Conservation (phyloP, 2,113 vertebrate species). For the Anhinga anhinga region DNA sequence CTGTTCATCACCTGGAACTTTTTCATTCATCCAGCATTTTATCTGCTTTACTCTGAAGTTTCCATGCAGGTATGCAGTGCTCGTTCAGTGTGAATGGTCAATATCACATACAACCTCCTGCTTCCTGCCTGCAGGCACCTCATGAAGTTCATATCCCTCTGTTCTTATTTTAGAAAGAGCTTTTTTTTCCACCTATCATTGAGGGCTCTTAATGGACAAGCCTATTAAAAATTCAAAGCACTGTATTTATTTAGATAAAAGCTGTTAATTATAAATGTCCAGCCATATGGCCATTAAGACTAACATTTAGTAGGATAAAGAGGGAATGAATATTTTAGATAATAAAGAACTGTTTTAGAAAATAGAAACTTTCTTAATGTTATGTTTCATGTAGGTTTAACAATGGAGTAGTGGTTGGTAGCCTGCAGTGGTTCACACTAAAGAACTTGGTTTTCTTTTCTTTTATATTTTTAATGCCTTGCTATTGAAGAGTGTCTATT, state of each 20-base stretch:
- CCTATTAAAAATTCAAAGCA: slow-evolving; percentile 50
- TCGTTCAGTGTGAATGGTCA: neutral
- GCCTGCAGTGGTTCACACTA: slow-evolving; percentile 4
- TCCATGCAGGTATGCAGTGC: neutral
- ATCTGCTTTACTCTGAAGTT: neutral
- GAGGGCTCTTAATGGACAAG: neutral
- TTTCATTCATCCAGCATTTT: neutral
- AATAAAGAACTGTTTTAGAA: slow-evolving; percentile 49
- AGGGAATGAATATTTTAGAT: slow-evolving; percentile 26
- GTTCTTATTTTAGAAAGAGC: neutral
- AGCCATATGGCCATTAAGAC: slow-evolving; percentile 57
- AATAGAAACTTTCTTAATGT: neutral
- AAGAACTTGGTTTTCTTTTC: slow-evolving; percentile 2
- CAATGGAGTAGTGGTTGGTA: slow-evolving; percentile 10
- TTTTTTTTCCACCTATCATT: neutral
- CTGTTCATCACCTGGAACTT: neutral
- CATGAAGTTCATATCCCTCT: neutral
- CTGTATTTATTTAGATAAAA: slow-evolving; percentile 67
- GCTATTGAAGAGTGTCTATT: slow-evolving; percentile 22
- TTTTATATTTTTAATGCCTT: slow-evolving; percentile 47
- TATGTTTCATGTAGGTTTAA: slow-evolving; percentile 31
- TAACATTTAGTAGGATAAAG: neutral
- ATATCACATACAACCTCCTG: neutral
- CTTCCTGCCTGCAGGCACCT: neutral
- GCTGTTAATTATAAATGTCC: slow-evolving; percentile 72